These are phyloP conservation scores for Cacoxenus indagator DNA, from an alignment of 2,888 invertebrate species.

Conservation along the genomic window DNA sequence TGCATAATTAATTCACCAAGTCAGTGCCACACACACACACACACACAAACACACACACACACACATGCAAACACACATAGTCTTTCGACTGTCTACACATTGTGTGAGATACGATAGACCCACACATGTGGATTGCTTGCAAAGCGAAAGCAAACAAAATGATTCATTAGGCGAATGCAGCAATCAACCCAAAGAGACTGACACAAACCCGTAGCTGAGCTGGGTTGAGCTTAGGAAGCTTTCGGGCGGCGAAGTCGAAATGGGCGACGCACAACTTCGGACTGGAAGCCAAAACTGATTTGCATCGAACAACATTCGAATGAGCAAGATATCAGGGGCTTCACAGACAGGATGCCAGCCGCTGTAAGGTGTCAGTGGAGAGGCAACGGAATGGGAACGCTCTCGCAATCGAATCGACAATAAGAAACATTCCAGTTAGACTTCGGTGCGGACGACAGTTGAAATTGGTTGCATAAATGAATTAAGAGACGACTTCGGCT, in stretches of 20 bases:
- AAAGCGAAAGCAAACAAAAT: conserved; percentile 47
- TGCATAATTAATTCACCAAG: conserved; percentile 69
- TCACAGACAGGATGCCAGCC: conserved; percentile 20
- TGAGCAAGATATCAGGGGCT: conserved; percentile 40
- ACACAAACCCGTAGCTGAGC: conserved; percentile 42
- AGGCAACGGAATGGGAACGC: conserved; percentile 12
- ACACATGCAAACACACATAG: conserved; percentile 28
- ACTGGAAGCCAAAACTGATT: conserved; percentile 54
- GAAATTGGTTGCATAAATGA: conserved; percentile 35
- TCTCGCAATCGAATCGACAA: conserved; percentile 53
- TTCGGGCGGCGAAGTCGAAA: conserved; percentile 27
- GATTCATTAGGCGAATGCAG: conserved; percentile 65
- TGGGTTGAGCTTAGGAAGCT: conserved; percentile 3
- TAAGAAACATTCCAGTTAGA: conserved; percentile 31
- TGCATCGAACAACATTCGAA: conserved; percentile 66
- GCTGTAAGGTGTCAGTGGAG: conserved; percentile 25
- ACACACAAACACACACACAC: conserved; percentile 42
- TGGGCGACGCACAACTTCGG: conserved; percentile 38
- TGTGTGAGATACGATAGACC: not conserved
- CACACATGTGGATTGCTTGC: not conserved
- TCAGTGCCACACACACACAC: conserved; percentile 34
- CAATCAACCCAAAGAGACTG: conserved; percentile 61
- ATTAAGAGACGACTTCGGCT: conserved; percentile 56
- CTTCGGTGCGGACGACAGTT: not conserved
- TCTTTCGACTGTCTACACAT: too few species aligned